A percentile compares a stretch with the other conserved stretches of the same genome.
These are phyloP conservation scores for Pogonognathellus flavescens DNA, from an alignment of 1,140 invertebrate species.

Conservation along the genomic window DNA sequence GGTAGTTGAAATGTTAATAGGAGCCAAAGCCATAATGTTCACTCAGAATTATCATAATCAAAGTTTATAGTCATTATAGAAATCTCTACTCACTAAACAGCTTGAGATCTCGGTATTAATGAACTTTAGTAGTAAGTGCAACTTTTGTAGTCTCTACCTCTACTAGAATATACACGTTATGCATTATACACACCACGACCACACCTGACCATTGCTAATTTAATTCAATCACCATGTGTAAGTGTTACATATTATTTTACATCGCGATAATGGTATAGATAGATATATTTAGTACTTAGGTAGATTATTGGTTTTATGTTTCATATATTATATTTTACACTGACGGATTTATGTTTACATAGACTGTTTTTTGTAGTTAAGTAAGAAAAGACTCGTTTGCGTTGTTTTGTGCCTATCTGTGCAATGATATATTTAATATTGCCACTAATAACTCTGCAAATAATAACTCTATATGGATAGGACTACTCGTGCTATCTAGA, in stretches of 20 bases:
- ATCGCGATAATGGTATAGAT: no score
- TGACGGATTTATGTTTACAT: no score
- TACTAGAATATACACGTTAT: no score
- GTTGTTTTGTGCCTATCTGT: not conserved
- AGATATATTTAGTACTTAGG: not conserved
- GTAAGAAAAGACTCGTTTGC: no score
- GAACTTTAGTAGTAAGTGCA: not conserved
- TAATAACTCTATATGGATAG: no score
- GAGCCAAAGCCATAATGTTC: not conserved
- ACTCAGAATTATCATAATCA: conserved; percentile 15
- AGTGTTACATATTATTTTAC: not conserved
- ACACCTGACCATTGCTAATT: not conserved
- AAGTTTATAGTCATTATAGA: conserved; percentile 10
- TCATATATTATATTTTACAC: no score
- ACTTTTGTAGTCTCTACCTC: not conserved
- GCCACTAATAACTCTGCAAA: not conserved
- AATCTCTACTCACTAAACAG: conserved; percentile 15
- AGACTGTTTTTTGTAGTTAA: no score
- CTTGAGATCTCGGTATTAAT: conserved; percentile 15
- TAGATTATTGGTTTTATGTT: no score
- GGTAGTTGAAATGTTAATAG: not conserved
- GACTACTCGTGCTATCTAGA: not conserved
- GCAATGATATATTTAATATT: conserved; percentile 1
- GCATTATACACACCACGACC: no score
- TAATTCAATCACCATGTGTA: not conserved